Conservation (phyloP, 2,797 vertebrate species). For the Limnodromus scolopaceus region DNA sequence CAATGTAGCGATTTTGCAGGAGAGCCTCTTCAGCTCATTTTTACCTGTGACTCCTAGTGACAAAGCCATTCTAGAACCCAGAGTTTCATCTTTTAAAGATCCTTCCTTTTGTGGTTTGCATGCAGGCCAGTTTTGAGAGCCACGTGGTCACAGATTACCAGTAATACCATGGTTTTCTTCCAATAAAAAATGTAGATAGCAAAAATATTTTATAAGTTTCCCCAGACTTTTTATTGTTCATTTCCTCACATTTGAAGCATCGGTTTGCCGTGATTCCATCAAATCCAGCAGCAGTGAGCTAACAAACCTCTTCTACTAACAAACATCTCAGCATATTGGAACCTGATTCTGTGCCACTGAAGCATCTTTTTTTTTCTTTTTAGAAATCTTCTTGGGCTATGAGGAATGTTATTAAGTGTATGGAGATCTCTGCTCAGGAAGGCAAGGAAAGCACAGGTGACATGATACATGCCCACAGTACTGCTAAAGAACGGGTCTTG, state of each 20-base stretch:
- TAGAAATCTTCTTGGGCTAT: neutral
- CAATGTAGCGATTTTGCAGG: neutral
- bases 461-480: neutral
- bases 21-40: neutral
- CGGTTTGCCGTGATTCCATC: neutral
- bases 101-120: neutral
- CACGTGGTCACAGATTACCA: neutral
- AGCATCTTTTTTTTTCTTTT: neutral
- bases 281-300: neutral
- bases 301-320: neutral
- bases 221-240: neutral
- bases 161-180: neutral
- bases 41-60: neutral
- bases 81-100: neutral
- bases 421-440: neutral
- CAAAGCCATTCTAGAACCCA: rapidly evolving
- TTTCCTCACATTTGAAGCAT: neutral
- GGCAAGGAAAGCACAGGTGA: neutral
- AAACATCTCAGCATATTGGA: neutral
- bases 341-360: neutral
- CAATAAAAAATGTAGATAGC: neutral
- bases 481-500: neutral
- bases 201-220: neutral
- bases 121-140: neutral
- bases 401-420: neutral